Base-by-base conservation (phyloP, 2,113 vertebrate species). In the Beaufortia kweichowensis region DNA sequence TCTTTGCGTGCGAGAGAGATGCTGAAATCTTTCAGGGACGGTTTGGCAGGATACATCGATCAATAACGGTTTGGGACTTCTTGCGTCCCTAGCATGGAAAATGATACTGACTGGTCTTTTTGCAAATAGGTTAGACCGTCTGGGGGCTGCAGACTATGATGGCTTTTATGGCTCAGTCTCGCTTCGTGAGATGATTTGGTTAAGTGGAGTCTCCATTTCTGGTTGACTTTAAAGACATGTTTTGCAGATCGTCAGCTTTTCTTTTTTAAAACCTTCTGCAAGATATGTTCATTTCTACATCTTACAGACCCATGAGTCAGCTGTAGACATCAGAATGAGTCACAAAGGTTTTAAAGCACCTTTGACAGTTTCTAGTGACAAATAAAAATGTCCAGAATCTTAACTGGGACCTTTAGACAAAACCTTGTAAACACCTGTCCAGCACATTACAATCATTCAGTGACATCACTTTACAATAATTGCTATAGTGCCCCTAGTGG, bases 301-400 rank as follows among this genome's bases (percentile, higher is more conserved):
- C 65, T 41, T 71, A 59, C 71, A 53, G 60, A 41, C 5, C 23
- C 28, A 35, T 76, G 81, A 79, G 21, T 75, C 76, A 66, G 76
- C 73, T 41, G 15, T 29, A 59, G 48, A 66, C 35, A 17, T 41
- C 10, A 69, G 46, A 64, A 77, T 57, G 55, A 39, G 67, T 77
- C 67, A 62, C 29, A 39, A 11, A 61, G 29, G 24, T 41, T 23
- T 8, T 33, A 72, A 50, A 2, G 21, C n/a, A 33, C 3, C 23
- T 69, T 67, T 50, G 15, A 23, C 8, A 4, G 63, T 39, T 17
- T 53, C 46, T 31, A 39, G 33, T 23, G n/a, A n/a, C 12, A 29
- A 55, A 69, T n/a, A n/a, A n/a, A n/a, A n/a, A n/a, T n/a, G n/a
- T n/a, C n/a, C n/a, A n/a, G n/a, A n/a, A n/a, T n/a, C n/a, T n/a